phyloP scores from a whole-genome alignment of 2,797 vertebrate species.

The Erpetoichthys calabaricus region DNA sequence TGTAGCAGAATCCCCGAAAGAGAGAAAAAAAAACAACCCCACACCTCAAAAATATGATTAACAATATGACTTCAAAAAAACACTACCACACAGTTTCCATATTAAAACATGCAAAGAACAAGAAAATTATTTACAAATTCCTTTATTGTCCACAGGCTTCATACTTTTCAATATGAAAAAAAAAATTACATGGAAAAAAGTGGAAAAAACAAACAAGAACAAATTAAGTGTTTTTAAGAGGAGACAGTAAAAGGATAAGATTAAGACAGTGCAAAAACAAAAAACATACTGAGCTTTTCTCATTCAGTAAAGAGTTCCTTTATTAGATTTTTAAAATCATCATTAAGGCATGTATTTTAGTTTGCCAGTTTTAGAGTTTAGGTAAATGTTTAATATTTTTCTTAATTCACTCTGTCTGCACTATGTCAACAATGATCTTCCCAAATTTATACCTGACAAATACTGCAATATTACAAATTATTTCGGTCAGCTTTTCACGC shows the following conservation, averaged over 20 bases:
- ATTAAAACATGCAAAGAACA: background rate
- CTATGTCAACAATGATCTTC: conserved; percentile 3
- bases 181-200: conserved; percentile 6
- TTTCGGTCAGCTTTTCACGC: too few relatives aligned
- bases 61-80: too few relatives aligned
- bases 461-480: too few relatives aligned
- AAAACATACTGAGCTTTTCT: background rate
- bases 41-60: too few relatives aligned
- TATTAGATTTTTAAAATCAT: background rate
- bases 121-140: conserved; percentile 11
- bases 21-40: too few relatives aligned
- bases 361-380: conserved; percentile 10
- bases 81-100: background rate
- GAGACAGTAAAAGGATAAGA: conserved; percentile 1
- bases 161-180: conserved; percentile 23
- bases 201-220: conserved; percentile 8
- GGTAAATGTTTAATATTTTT: conserved; percentile 16
- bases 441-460: too few relatives aligned
- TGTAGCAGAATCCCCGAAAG: too few relatives aligned
- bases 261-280: conserved; percentile 5
- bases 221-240: background rate
- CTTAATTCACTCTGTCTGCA: background rate
- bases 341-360: too few relatives aligned
- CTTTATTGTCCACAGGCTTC: conserved; percentile 24
- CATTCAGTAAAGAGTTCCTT: background rate